These are phyloP conservation scores for Actinemys pallida DNA, from an alignment of 2,113 vertebrate species.

Conservation along the genomic window DNA sequence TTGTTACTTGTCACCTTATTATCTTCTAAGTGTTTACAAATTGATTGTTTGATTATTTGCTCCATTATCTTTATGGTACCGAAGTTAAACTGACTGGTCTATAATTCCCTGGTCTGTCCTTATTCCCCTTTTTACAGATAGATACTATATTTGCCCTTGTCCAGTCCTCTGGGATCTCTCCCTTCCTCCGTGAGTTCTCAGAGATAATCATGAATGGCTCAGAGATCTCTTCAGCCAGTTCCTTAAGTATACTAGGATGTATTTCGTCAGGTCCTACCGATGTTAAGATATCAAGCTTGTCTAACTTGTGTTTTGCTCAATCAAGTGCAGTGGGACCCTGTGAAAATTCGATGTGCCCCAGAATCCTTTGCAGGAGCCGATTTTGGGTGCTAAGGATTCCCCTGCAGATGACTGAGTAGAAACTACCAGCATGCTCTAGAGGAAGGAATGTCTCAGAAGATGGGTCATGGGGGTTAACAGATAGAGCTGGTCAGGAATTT, in stretches of 20 bases:
- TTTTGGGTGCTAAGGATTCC: accelerated
- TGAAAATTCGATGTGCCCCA: accelerated
- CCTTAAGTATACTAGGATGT: background rate
- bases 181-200: background rate
- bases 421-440: background rate
- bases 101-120: background rate
- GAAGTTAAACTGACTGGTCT: background rate
- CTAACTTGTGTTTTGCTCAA: too few relatives aligned
- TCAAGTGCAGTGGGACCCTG: accelerated
- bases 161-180: background rate
- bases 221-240: background rate
- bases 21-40: background rate
- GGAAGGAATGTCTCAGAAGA: background rate
- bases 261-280: background rate
- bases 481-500: background rate
- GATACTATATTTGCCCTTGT: background rate
- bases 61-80: background rate
- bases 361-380: background rate
- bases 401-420: background rate
- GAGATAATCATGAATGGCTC: background rate
- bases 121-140: background rate
- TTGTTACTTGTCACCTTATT: background rate
- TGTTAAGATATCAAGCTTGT: background rate
- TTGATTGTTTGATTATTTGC: background rate
- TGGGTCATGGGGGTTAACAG: accelerated